A percentile compares a stretch with the other conserved stretches of the same genome.
These are phyloP conservation scores for Neelides folsomi DNA, from an alignment of 2,888 invertebrate species.

Conservation along the genomic window DNA sequence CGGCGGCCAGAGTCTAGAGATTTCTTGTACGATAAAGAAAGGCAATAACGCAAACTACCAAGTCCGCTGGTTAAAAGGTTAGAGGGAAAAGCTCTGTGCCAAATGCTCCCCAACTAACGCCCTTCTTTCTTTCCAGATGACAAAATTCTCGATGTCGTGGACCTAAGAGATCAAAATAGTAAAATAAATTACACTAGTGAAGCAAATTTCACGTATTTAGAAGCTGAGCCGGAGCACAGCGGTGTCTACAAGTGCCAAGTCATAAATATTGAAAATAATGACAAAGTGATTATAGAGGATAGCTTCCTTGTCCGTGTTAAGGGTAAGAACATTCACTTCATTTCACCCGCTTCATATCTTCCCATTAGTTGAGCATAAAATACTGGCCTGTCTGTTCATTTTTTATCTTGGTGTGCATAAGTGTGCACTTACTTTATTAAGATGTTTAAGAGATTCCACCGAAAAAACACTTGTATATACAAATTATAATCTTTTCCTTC, in stretches of 20 bases:
- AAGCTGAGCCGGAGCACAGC: constrained; percentile 24
- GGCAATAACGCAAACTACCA: no score
- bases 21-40: constrained; percentile 45
- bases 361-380: not conserved
- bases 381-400: not conserved
- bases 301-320: constrained; percentile 29
- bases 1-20: constrained; percentile 66
- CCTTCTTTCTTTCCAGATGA: constrained; percentile 11
- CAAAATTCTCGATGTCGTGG: constrained; percentile 10
- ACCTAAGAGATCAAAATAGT: constrained; percentile 11
- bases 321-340: constrained; percentile 14
- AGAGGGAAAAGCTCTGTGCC: no score
- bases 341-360: no score
- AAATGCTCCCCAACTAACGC: no score
- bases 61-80: no score
- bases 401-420: no score
- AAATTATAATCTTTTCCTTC: no score
- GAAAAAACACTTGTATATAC: no score
- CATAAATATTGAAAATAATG: constrained; percentile 3
- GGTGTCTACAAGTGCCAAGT: constrained; percentile 26
- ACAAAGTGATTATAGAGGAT: not conserved
- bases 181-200: no score
- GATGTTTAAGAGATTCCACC: no score
- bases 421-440: no score
- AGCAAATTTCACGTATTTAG: not conserved